A percentile compares a stretch with the other conserved stretches of the same genome.
These are phyloP conservation scores for Zingel zingel DNA, from an alignment of 2,113 vertebrate species.

Conservation along the genomic window DNA sequence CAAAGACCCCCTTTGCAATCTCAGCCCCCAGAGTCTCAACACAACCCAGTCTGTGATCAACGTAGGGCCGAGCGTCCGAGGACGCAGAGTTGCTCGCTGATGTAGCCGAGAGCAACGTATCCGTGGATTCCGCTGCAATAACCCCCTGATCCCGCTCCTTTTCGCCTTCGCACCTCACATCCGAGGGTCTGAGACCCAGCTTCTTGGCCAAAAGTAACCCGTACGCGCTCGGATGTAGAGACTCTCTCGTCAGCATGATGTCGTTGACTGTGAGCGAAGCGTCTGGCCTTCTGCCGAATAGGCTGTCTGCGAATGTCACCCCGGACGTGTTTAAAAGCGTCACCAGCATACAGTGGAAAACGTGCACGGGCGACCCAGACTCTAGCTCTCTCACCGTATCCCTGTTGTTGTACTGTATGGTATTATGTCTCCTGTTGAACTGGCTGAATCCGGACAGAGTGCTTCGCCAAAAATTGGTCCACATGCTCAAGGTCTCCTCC, in stretches of 20 bases:
- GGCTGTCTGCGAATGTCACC: not conserved
- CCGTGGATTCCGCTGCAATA: too few species aligned
- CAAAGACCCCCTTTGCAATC: not conserved
- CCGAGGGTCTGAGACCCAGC: not conserved
- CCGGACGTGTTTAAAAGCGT: conserved; percentile 7
- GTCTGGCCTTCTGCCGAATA: not conserved
- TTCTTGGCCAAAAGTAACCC: not conserved
- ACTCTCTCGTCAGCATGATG: not conserved
- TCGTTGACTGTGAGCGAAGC: not conserved
- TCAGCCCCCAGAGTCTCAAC: not conserved
- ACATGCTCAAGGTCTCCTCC: conserved; percentile 27
- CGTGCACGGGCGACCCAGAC: not conserved
- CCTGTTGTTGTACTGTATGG: conserved; percentile 23
- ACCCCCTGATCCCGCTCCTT: not conserved
- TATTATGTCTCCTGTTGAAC: conserved; percentile 26
- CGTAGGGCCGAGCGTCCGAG: too few species aligned
- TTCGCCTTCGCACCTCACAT: not conserved
- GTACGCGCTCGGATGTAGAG: not conserved
- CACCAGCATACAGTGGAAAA: conserved; percentile 8
- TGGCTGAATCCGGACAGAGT: conserved; percentile 6
- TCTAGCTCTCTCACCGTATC: conserved; percentile 18
- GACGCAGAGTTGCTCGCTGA: not conserved
- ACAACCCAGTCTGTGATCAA: too few species aligned
- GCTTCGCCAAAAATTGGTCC: conserved; percentile 27
- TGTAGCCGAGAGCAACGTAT: not conserved